Base-by-base conservation (phyloP, 2,797 vertebrate species). In the Momotus momota region DNA sequence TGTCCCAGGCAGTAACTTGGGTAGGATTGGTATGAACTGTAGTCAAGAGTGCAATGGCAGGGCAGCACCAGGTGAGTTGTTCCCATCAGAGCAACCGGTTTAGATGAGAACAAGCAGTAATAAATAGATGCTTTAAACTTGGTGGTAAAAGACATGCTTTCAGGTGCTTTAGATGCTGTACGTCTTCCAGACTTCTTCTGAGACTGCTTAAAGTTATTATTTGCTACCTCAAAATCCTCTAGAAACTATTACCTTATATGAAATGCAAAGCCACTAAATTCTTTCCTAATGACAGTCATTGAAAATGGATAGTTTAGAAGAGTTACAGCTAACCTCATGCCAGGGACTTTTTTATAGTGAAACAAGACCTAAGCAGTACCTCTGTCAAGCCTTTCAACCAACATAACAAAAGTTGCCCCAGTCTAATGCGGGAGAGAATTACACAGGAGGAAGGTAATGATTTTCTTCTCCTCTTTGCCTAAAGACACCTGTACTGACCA, bases 281-380 rank as follows among this genome's bases (percentile, higher is more conserved):
- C 97, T 97, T 98, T 97, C 97, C 97, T 98, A 97, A 98, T 97
- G 96, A 97, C 96, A 97, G 92, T 89, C 96, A 94, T 94, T 97
- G 96, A 91, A 67, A 97, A 97, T 71, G 86, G 94, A 95, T 94
- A 88, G 93, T 90, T 97, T 96, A 96, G 96, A 96, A 97, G 90
- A 96, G 62, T 23, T 95, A 86, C 67, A 78, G 81, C 89, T 81
- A 97, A 93, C 82, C 86, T 96, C 72, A 72, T 94, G 94, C 93
- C 71, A 89, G 93, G 71, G 90, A 90, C 52, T 11, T 23, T 90
- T 96, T 98, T 96, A 93, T 86, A 71, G 95, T 73, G 95, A 97
- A 98, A 97, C 35, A 71, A 87, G 86, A 94, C 94, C 93, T 88
- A 82, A 94, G 77, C 16, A 3, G 72, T 94, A 94, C 91, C 86